Base-by-base conservation (phyloP, 2,113 vertebrate genomes). In the Madoqua kirkii region DNA sequence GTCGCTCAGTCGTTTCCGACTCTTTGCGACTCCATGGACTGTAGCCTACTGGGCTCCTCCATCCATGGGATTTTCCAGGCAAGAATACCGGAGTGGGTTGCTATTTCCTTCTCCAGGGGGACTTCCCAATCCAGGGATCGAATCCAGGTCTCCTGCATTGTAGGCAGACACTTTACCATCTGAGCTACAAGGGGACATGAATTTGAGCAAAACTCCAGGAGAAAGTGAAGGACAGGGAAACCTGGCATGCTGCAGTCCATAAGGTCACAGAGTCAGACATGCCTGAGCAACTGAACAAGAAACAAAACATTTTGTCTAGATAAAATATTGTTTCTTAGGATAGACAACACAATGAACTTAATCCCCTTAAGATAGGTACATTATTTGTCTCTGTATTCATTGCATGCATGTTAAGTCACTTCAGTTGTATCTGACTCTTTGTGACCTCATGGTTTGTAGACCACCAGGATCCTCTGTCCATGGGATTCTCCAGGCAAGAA, bases 291-390 rank as follows among this genome's bases (percentile, higher is more conserved):
- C 36, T 27, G 71, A 76, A 76, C 40, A 76, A 43, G 36, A 76
- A 76, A 43, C 40, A 27, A 40, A 40, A 43, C 84, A 89, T 52
- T 89, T 13, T 64, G 7, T 84, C 27, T 55, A 87, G 4, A 59
- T 89, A 62, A 95, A 96, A 92, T 82, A 13, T 40, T 79, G 3
- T 64, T 93, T 87, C 31, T 33, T 74, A 27, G 5, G 10, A 83
- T 83, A 11, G n/a, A 3, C 11, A 89, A 83, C 25, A 78, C 10
- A 60, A 78, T 59, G 6, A 93, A 76, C 50, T 85, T 40, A 67
- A 59, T 71, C 6, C 4, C 33, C 36, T 29, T 27, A 67, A 10
- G 6, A 91, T n/a, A 12, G 13, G 17, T 15, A 86, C 23, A 52
- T 82, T 88, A 64, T 88, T 14, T 55, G 16, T 50, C 78, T 92